A percentile compares a stretch with the other conserved stretches of the same genome.
Conservation (phyloP, 2,113 vertebrate species). For the Ameiurus melas region DNA sequence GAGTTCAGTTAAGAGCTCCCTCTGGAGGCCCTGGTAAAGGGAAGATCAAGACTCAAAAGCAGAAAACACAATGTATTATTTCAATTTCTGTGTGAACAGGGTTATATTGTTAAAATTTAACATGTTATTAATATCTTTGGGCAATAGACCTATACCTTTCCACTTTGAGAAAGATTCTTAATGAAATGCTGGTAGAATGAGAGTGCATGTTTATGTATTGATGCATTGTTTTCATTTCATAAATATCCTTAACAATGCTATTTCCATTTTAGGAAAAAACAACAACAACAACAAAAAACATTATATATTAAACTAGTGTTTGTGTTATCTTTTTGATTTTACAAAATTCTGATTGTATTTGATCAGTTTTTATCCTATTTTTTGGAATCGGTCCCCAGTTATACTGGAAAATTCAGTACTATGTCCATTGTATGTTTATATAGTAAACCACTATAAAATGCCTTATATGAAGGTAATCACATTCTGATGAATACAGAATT, state of each 20-base stretch:
- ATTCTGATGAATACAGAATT: conserved; percentile 7
- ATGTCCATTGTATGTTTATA: not conserved
- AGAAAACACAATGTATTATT: not conserved
- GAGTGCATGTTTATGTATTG: not conserved
- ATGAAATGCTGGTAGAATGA: not conserved
- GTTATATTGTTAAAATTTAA: not conserved
- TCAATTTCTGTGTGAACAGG: not conserved
- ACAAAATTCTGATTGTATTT: not conserved
- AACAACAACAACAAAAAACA: not conserved
- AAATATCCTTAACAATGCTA: not conserved
- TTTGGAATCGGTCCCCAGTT: not conserved
- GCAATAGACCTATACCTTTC: not conserved
- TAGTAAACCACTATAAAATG: not conserved
- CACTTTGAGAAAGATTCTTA: not conserved
- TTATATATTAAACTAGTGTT: not conserved
- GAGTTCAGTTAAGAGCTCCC: conserved; percentile 38
- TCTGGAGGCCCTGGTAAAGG: conserved; percentile 61
- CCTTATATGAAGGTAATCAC: not conserved
- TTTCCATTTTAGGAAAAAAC: not conserved
- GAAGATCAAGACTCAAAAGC: too few species aligned
- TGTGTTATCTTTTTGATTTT: not conserved
- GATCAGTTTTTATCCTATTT: not conserved
- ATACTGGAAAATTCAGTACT: not conserved
- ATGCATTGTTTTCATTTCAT: not conserved
- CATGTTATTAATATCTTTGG: not conserved